Percentiles rank a stretch among this genome's conserved stretches.
Conservation (phyloP, 1,140 invertebrate genomes). For the Rhagoletis zephyria region DNA sequence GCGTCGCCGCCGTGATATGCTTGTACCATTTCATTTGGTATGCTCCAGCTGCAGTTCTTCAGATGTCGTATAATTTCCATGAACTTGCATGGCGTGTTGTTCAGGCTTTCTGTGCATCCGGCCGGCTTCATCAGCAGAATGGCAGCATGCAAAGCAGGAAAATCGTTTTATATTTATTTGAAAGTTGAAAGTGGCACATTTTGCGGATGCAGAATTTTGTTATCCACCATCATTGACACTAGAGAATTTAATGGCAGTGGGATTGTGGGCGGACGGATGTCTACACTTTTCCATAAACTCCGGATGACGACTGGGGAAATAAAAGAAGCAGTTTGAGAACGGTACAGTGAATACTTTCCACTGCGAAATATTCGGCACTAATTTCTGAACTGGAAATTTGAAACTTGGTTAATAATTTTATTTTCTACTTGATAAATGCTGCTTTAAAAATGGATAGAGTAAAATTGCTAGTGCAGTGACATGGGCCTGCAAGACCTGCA, state of each 20-base stretch:
- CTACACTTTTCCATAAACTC: slow-evolving; percentile 3
- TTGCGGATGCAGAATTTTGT: neutral
- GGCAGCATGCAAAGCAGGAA: neutral
- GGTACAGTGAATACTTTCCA: neutral
- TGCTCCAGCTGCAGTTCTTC: neutral
- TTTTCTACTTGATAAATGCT: too few species aligned
- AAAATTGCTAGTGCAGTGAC: too few species aligned
- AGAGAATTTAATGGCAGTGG: neutral
- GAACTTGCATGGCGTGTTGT: neutral
- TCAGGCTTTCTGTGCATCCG: neutral
- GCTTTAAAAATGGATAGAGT: too few species aligned
- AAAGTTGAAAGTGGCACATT: neutral
- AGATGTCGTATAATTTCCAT: neutral
- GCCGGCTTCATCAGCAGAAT: neutral
- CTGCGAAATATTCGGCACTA: too few species aligned
- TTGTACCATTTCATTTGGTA: neutral
- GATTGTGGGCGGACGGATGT: neutral
- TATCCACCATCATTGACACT: neutral
- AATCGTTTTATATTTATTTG: neutral
- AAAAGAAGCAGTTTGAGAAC: neutral
- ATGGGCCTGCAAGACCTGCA: too few species aligned
- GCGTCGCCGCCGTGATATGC: too few species aligned
- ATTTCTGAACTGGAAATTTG: too few species aligned
- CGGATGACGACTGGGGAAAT: neutral
- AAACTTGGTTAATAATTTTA: too few species aligned